These are phyloP conservation scores for Gallinago media DNA, from an alignment of 2,113 vertebrate genomes.

Conservation along the genomic window DNA sequence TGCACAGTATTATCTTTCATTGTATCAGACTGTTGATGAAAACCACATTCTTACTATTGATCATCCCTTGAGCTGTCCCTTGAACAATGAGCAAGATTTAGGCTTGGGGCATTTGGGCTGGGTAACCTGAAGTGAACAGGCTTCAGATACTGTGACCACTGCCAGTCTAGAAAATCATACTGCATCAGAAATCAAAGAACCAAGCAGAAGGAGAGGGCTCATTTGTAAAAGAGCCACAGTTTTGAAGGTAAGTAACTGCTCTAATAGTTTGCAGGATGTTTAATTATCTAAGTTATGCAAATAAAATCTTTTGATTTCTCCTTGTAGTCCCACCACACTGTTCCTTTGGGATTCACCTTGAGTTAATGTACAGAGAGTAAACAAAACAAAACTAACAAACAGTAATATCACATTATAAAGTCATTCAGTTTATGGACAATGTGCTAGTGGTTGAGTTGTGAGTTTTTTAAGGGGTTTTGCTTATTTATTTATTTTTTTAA, in stretches of 20 bases:
- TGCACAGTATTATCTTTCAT: neutral
- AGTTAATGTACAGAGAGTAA: conserved; percentile 28
- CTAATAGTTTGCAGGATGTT: conserved; percentile 26
- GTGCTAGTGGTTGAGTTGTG: neutral
- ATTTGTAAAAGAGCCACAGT: neutral
- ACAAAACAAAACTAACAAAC: neutral
- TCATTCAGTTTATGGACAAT: conserved; percentile 31
- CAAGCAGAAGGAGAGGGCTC: neutral
- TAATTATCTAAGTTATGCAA: conserved; percentile 61
- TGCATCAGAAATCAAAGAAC: neutral
- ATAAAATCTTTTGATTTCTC: conserved; percentile 50
- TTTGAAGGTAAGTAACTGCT: conserved; percentile 52
- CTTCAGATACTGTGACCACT: neutral
- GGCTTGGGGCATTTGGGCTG: neutral
- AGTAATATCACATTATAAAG: neutral
- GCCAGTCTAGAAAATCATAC: neutral
- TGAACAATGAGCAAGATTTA: neutral
- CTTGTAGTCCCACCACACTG: neutral
- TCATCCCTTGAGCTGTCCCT: neutral
- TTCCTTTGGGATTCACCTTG: conserved; percentile 47
- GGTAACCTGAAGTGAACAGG: neutral
- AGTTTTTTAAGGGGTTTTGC: neutral
- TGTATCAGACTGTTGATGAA: neutral
- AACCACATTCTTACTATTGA: neutral
- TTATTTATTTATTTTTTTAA: neutral